Evolutionary conservation across 2,888 invertebrate species (phyloP).

Genomic region (Macrosoma leucophasiata): DNA sequence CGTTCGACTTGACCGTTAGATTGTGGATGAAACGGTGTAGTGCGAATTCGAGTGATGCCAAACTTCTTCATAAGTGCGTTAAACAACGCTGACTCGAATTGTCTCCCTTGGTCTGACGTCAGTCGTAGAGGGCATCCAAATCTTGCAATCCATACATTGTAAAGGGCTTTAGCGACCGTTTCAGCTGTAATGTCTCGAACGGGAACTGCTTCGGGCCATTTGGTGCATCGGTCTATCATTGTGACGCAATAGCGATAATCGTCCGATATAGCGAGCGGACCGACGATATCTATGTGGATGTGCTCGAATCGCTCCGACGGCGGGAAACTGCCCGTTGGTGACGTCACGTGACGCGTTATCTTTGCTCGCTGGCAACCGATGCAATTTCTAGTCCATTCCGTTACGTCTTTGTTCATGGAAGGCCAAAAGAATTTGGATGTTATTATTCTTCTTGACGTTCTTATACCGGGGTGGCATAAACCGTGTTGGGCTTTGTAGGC

Average conservation of each 20-base stretch:
- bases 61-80: not conserved
- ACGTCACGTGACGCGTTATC: conserved; percentile 1
- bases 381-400: conserved; percentile 7
- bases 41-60: conserved; percentile 1
- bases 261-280: conserved; percentile 5
- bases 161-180: conserved; percentile 17
- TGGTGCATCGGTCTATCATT: conserved; percentile 16
- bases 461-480: conserved; percentile 5
- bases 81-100: conserved; percentile 15
- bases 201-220: conserved; percentile 20
- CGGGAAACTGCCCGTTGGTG: conserved; percentile 6
- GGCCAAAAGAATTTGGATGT: conserved; percentile 6
- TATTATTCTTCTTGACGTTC: conserved; percentile 1
- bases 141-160: conserved; percentile 19
- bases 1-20: conserved; percentile 9
- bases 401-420: conserved; percentile 7
- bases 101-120: conserved; percentile 18
- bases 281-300: conserved; percentile 12
- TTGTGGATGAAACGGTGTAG: conserved; percentile 10
- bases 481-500: conserved; percentile 20
- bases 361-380: conserved; percentile 4
- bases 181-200: conserved; percentile 14
- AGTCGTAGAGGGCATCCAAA: conserved; percentile 18
- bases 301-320: conserved; percentile 10
- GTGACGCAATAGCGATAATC: conserved; percentile 17